phyloP scores from a whole-genome alignment of 2,797 vertebrate species.

The Cynopterus sphinx region DNA sequence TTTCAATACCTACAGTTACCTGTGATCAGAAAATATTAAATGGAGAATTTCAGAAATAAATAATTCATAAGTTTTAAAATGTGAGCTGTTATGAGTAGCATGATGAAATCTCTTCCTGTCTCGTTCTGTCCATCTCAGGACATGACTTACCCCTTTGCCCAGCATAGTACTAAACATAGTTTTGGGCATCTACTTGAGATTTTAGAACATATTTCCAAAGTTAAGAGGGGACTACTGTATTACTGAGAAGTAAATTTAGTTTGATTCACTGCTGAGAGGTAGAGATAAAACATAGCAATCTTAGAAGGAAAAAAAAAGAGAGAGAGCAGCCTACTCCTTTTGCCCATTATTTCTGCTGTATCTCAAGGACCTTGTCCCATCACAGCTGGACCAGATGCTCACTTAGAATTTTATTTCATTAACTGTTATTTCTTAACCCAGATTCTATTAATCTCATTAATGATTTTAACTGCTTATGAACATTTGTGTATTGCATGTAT shows the following conservation, averaged over 20 bases:
- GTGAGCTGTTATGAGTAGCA: neutral
- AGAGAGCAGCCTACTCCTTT: neutral
- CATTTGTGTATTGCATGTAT: neutral
- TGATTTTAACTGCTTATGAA: neutral
- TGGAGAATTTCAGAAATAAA: neutral
- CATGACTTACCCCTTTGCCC: no score
- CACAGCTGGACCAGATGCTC: neutral
- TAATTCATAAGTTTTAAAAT: neutral
- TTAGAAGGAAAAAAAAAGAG: neutral
- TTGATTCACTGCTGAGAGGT: neutral
- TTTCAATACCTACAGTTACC: neutral
- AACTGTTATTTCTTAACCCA: neutral
- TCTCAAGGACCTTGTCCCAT: neutral
- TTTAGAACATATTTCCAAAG: neutral
- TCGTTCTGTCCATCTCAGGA: neutral
- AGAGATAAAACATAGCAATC: neutral
- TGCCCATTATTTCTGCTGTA: neutral
- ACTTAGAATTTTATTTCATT: neutral
- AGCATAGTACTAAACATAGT: neutral
- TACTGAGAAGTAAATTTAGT: neutral
- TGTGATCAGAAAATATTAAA: neutral
- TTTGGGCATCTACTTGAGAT: neutral
- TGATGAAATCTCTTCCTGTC: neutral
- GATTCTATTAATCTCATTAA: slow-evolving; percentile 16
- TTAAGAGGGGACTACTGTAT: neutral